A percentile compares a stretch with the other conserved stretches of the same genome.
phyloP scores from a whole-genome alignment of 2,888 invertebrate genomes.

The Diarsia mendica region DNA sequence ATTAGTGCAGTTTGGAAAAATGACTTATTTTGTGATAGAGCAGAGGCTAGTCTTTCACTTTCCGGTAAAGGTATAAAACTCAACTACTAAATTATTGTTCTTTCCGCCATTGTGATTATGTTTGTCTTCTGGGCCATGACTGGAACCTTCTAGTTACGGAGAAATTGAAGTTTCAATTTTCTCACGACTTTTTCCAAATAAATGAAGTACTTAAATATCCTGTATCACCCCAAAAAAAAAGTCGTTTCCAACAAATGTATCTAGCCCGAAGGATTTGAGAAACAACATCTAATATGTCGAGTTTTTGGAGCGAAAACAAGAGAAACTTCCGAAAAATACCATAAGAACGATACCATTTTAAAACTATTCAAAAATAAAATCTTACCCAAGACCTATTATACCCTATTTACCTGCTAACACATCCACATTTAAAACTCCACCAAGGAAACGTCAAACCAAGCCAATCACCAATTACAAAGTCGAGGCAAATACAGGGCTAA shows the following conservation, averaged over 20 bases:
- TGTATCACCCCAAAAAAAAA: no score
- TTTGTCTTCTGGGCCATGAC: no score
- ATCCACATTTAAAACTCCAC: slow-evolving; percentile 4
- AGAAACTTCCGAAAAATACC: neutral
- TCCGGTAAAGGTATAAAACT: neutral
- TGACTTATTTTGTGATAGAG: neutral
- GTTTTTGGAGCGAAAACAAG: neutral
- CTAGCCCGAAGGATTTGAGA: neutral
- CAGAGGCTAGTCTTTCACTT: neutral
- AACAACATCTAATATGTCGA: neutral
- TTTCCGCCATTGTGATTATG: no score
- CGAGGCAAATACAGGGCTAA: slow-evolving; percentile 61
- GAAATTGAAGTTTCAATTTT: neutral
- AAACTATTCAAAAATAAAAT: neutral
- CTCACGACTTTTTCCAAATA: no score
- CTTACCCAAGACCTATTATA: neutral
- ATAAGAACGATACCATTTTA: neutral
- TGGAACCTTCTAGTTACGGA: neutral
- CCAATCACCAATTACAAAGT: slow-evolving; percentile 66
- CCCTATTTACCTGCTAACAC: neutral
- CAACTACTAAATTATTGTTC: no score
- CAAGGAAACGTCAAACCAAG: slow-evolving; percentile 38
- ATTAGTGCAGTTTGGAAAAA: neutral
- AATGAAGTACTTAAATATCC: no score
- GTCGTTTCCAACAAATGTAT: no score